Evolutionary conservation across 1,140 invertebrate species (phyloP), one percentile per base, ranked within the genome.

Genomic region (Tetramorium parvispinum): DNA sequence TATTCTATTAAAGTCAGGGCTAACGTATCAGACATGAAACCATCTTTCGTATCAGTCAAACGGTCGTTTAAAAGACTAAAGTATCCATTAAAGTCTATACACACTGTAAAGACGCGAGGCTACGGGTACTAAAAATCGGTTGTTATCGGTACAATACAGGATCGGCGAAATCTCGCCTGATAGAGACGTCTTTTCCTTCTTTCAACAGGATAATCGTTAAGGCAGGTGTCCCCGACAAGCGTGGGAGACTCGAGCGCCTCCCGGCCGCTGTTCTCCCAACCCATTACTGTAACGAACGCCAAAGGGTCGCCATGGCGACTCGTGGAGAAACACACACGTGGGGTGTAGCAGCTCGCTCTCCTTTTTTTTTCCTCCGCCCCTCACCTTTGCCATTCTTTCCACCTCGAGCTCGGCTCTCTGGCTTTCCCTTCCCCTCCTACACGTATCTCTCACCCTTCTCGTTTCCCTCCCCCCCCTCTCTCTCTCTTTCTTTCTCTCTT

Each of bases 181-280:
- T 87, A 89, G 53, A 87, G 71, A 51, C 37, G 66, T 86, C 49
- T 65, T 32, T 86, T 78, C 63, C 32, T 82, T 75, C 66, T 87
- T 93, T 91, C 92, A 85, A 91, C 91, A 85, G 70, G 85, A 91
- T 94, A 94, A 93, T 94, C 92, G 93, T 91, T 89, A 87, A 91
- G 91, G 93, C 93, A 94, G 93, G 94, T 94, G 93, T 94, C 93
- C 91, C 88, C 93, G 91, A 92, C 93, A 91, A 93, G 93, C 94
- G 94, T 94, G 94, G 93, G 94, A 94, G 93, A 93, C 89, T 91
- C 82, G 89, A 89, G 91, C 93, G 88, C 89, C 92, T 91, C 89
- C 89, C 89, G 82, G 90, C 86, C 91, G 76, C 82, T 91, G 90
- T 59, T 83, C 92, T 92, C 90, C 86, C 92, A 93, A 93, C 85